Evolutionary conservation across 2,113 vertebrate species (phyloP), one percentile per base, ranked within the genome.

Genomic region (Trematomus loennbergii): DNA sequence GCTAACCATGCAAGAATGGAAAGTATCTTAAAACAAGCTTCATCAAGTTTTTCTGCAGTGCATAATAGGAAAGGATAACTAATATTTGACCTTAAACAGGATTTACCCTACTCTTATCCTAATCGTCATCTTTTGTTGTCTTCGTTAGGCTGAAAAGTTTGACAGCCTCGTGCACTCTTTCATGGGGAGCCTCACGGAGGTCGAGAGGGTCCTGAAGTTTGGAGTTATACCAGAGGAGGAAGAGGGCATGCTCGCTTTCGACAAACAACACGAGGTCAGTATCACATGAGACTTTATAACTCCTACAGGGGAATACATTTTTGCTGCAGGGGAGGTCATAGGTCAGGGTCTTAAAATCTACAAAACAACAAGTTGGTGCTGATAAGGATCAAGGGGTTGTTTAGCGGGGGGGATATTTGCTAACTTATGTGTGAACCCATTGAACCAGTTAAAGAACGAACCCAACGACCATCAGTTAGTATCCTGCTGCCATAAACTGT

Each of bases 71-170:
- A 40, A 40, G 36, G 36, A 40, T 40, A 40, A 40, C 7, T 48
- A 52, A 25, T 46, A 52, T 58, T 12, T 68, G 45, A 53, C 36
- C 12, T 48, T 58, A 22, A 49, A n/a, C 48, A n/a, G 4, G 5
- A 2, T 1, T 45, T 13, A 65, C 12, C 2, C 5, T 16, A 1
- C 12, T 10, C 3, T 43, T 22, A 61, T 64, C 54, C 25, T 0
- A 68, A 12, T 36, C 20, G 22, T 60, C 43, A 5, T 54, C 25
- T 53, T 55, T 40, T 29, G 8, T 70, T 25, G 29, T 29, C 29
- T 12, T 64, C 36, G 0, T 20, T 29, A 98, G 97, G 96, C 96
- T 0, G 96, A 96, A 80, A 95, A 94, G 90, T 98, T 98, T 50
- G 95, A 97, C 64, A 25, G 48, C 15, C 90, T 96, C 52, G 95